Evolutionary conservation across 2,113 vertebrate species (phyloP).

Genomic region (Melierax canorus): DNA sequence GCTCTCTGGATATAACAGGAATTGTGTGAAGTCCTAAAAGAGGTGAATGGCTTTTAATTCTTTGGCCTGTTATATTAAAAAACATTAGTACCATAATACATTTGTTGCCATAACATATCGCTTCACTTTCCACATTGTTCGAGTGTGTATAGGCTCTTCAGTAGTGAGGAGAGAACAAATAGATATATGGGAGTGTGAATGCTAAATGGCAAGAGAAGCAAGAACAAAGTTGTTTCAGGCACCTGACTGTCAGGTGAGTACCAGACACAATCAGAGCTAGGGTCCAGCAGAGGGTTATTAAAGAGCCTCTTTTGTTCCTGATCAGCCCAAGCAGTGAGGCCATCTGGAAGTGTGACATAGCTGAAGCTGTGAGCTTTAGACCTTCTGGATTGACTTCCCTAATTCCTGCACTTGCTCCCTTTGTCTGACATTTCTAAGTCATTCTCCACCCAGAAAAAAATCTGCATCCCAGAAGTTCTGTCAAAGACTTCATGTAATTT

Average conservation of each 20-base stretch:
- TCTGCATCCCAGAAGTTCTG: background rate
- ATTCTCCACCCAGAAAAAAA: background rate
- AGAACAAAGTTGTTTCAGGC: background rate
- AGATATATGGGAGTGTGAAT: background rate
- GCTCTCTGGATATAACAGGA: background rate
- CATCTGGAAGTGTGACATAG: background rate
- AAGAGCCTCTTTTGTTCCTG: background rate
- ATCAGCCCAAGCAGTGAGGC: background rate
- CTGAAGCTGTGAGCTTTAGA: background rate
- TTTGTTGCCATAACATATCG: constrained; percentile 24
- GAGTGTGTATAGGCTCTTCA: background rate
- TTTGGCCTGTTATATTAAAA: background rate
- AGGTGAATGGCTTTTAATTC: background rate
- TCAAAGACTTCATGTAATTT: background rate
- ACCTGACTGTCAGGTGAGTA: constrained; percentile 48
- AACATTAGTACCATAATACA: background rate
- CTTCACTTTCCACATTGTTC: constrained; percentile 22
- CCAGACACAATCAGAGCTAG: background rate
- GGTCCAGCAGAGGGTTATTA: background rate
- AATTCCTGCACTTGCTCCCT: background rate
- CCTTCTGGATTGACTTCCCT: background rate
- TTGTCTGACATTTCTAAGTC: background rate
- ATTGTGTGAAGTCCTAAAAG: background rate
- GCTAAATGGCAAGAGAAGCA: background rate
- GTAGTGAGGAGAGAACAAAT: background rate